Evolutionary conservation across 1,140 invertebrate species (phyloP), one percentile per base, ranked within the genome.

Genomic region (Caenorhabditis inopinata): DNA sequence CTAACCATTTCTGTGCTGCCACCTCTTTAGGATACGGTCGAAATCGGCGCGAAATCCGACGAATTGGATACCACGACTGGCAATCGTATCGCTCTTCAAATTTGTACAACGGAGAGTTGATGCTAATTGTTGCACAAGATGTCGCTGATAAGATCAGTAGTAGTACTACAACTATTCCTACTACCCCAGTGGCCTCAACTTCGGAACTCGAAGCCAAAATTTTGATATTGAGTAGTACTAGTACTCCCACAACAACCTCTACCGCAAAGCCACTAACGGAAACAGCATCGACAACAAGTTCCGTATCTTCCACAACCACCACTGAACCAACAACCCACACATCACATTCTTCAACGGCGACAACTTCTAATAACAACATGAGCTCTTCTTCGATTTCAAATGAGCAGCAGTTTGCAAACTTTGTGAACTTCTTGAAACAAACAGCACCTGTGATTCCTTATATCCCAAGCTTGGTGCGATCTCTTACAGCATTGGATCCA

Each of bases 381-480:
- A n/a, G n/a, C n/a, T n/a, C n/a, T 68, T n/a, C 29, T 2, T 25
- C 53, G 0, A 68, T 51, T 14, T 74, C 76, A 32, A 53, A 78
- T n/a, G 81, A 82, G 32, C 81, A 79, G 18, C 42, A 74, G 21
- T 49, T 81, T 27, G 75, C 42, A 9, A 83, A 83, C 23, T 58
- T 82, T 27, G 79, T 83, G 29, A 83, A 75, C 18, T 81, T 83
- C 25, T 29, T 83, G 1, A 83, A 75, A 32, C 73, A 83, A 47
- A 77, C 79, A 9, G 80, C 80, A 1, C 82, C 82, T 0, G 45
- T 83, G 7, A 68, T 83, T n/a, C 82, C 82, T 0, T 77, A 78
- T n/a, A 82, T 83, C 27, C 82, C 82, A 0, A 53, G 75, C 14
- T 76, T 83, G 6, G 79, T 83, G 0, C 27, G 79, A 21, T 81